These are phyloP conservation scores for Chloroclysta siterata DNA, from an alignment of 2,888 invertebrate genomes.

Conservation along the genomic window DNA sequence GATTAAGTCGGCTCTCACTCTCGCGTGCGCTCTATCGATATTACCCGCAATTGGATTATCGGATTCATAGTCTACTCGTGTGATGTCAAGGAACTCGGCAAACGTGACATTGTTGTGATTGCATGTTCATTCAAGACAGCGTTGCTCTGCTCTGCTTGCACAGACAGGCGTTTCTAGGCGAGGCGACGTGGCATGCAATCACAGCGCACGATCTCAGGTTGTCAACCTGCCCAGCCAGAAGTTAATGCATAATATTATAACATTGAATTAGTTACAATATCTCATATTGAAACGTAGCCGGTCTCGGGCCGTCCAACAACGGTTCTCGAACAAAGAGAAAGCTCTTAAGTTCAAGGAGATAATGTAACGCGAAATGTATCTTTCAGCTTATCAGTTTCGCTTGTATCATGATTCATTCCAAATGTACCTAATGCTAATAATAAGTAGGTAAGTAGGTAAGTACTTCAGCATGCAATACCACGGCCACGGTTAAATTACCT, in stretches of 20 bases:
- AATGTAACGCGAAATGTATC: slow-evolving; percentile 16
- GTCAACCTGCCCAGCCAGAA: slow-evolving; percentile 6
- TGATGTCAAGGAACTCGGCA: slow-evolving; percentile 50
- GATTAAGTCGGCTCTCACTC: slow-evolving; percentile 55
- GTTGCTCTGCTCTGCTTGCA: slow-evolving; percentile 17
- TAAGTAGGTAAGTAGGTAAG: not conserved
- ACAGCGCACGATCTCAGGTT: slow-evolving; percentile 11
- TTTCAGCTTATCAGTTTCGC: slow-evolving; percentile 12
- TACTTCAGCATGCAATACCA: not conserved
- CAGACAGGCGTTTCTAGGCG: slow-evolving; percentile 8
- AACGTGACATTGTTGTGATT: slow-evolving; percentile 46
- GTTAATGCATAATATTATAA: not conserved
- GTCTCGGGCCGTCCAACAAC: slow-evolving; percentile 7
- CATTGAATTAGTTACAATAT: not conserved
- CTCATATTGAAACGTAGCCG: not conserved
- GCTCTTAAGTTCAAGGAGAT: slow-evolving; percentile 21
- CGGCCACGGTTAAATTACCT: not conserved
- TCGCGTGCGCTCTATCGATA: slow-evolving; percentile 40
- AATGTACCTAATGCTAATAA: not conserved
- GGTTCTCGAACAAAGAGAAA: slow-evolving; percentile 29
- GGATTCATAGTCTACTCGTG: slow-evolving; percentile 10
- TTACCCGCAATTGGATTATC: slow-evolving; percentile 48
- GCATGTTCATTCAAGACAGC: slow-evolving; percentile 22
- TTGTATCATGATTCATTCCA: not conserved
- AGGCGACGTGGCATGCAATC: slow-evolving; percentile 10